Conservation (phyloP, 92 coral and sea anemone genomes). For the Palythoa caribaeorum region DNA sequence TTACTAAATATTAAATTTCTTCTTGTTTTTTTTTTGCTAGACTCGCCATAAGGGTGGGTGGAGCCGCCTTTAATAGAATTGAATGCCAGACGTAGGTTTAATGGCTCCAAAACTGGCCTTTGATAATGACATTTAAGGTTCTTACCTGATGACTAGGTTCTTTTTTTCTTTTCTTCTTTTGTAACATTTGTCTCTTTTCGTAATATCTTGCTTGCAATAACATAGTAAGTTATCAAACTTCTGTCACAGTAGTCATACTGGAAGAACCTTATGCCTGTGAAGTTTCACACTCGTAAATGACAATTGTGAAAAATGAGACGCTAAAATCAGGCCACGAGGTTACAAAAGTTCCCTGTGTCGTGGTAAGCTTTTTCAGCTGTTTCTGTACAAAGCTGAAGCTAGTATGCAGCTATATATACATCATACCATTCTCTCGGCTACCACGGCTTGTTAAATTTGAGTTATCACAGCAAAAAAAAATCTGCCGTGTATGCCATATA, state of each 20-base stretch:
- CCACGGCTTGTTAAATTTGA: neutral
- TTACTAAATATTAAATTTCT: too few species aligned
- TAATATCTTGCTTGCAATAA: too few species aligned
- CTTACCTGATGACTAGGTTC: too few species aligned
- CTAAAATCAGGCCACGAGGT: conserved; percentile 2
- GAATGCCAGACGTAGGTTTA: too few species aligned
- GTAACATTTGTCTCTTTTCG: too few species aligned
- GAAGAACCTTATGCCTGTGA: conserved; percentile 14
- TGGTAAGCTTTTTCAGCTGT: conserved; percentile 20
- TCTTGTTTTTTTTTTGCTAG: too few species aligned
- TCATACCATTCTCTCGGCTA: neutral
- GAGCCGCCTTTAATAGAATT: too few species aligned
- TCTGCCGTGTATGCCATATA: neutral
- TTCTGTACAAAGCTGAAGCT: neutral
- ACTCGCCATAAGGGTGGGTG: too few species aligned
- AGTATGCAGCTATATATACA: neutral
- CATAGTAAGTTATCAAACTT: neutral
- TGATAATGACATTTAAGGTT: too few species aligned
- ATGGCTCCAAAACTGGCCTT: too few species aligned
- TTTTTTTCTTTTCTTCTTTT: too few species aligned
- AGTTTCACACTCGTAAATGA: conserved; percentile 11
- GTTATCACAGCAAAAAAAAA: neutral
- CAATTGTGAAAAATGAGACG: neutral
- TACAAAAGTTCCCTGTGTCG: conserved; percentile 3
- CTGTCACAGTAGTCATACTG: conserved; percentile 1